Base-by-base conservation (phyloP, 2,888 invertebrate species). In the Blera fallax region DNA sequence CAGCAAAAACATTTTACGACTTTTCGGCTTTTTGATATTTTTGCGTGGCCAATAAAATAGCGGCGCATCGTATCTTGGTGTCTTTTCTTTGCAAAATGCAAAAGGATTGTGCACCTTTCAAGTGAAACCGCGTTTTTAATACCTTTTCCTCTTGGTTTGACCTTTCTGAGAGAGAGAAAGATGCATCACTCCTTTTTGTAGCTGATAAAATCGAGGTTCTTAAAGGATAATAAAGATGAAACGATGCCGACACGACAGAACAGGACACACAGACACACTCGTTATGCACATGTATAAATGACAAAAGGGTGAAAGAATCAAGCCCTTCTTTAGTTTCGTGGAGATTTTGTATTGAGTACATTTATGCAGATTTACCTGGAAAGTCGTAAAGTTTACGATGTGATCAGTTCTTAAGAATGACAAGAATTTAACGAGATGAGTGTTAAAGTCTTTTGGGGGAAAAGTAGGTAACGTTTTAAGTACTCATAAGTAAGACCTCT, bases 151-250 rank as follows among this genome's bases (percentile, higher is more conserved):
- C 45, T 56, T 56, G 16, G 45, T 34, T 34, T 67, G 81, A 85
- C 85, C 85, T 81, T 64, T 76, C 52, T 24, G 34, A 60, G 16
- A 43, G 16, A 18, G 43, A 62, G 32, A 18, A 14, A 78, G 70
- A 77, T 77, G 76, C 70, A 81, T 72, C 81, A 81, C 80, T 76
- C 74, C 70, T 65, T 65, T 76, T 76, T 81, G 50, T n/a, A 81
- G 80, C 60, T 81, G 85, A 81, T 85, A 77, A 85, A 85, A 54
- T 77, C 76, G 52, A 40, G 58, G 21, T 76, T 85, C 76, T 76
- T 72, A 77, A 85, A 85, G 81, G 81, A 85, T 85, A 81, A 85
- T 85, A 85, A 85, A 85, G 85, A 85, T 85, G 76, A 85, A 85
- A 81, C n/a, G 58, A 32, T 29, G 64, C 81, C 84, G 81, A 24